phyloP scores from a whole-genome alignment of 2,113 vertebrate genomes.

The Lipotes vexillifer region DNA sequence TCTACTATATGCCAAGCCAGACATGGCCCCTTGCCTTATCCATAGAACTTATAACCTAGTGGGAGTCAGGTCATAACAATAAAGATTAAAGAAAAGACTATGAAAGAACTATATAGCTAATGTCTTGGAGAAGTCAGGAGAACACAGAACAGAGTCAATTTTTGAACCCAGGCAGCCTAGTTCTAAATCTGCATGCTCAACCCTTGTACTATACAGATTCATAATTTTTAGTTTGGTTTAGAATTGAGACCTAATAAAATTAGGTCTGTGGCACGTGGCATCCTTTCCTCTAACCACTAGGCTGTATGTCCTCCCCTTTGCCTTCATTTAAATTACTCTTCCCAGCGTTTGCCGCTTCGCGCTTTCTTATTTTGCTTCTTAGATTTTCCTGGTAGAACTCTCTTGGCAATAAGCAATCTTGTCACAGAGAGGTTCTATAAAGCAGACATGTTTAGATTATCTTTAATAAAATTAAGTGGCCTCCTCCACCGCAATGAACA shows the following conservation, averaged over 20 bases:
- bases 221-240: background rate
- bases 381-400: conserved; percentile 52
- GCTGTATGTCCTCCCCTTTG: background rate
- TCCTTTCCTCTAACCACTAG: background rate
- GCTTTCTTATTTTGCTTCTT: conserved; percentile 62
- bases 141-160: background rate
- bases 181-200: background rate
- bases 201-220: background rate
- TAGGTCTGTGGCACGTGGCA: background rate
- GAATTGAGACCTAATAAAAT: background rate
- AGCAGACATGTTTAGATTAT: conserved; percentile 68
- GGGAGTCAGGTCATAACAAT: background rate
- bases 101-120: background rate
- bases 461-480: conserved; percentile 73
- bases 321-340: conserved; percentile 6
- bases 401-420: conserved; percentile 67
- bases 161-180: background rate
- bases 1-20: background rate
- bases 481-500: conserved; percentile 18
- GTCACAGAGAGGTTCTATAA: conserved; percentile 63
- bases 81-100: background rate
- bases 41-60: background rate
- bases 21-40: background rate
- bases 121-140: background rate
- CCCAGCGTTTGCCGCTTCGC: conserved; percentile 4